Base-by-base conservation (phyloP, 2,888 invertebrate genomes). In the Nomada ruficornis region DNA sequence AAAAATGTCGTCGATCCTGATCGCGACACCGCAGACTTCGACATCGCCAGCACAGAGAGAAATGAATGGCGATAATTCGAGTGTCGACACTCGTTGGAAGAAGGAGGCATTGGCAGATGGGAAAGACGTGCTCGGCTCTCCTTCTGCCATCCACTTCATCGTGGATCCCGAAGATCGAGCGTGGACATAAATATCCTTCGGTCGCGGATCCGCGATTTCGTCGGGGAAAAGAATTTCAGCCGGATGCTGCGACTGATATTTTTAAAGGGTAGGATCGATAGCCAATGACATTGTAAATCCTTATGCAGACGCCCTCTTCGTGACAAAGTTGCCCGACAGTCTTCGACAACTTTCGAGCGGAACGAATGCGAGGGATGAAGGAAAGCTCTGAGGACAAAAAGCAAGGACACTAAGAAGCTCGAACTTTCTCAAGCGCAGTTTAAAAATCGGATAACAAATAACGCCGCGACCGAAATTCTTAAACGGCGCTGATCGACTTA, bases 51-150 rank as follows among this genome's bases (percentile, higher is more conserved):
- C 86, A 82, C 78, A 83, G 87, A 90, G 83, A 77, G 80, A 89
- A 90, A 90, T 86, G 88, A 91, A 90, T 88, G 90, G 82, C 85
- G 86, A 90, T 89, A 88, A 89, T 88, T 88, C 74, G 72, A 59
- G 80, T 80, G 64, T 71, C 23, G 62, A 59, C 64, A 69, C 71
- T 64, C 63, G 42, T 52, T 26, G 50, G 11, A 2, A 10, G 26
- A 47, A 52, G 26, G 4, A 7, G 36, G 36, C 42, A 50, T 69
- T 0, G 18, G 2, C n/a, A 29, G 44, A 18, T 9, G 13, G 44
- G 62, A 60, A 47, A 71, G 68, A 62, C 62, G 47, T 26, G 55
- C 44, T 20, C 44, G 29, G 36, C 52, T 78, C 55, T 36, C 29
- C 65, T 52, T 23, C 10, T 7, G 13, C 18, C 23, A 18, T n/a